Conservation (phyloP, 2,113 vertebrate genomes). For the Silurus asotus region DNA sequence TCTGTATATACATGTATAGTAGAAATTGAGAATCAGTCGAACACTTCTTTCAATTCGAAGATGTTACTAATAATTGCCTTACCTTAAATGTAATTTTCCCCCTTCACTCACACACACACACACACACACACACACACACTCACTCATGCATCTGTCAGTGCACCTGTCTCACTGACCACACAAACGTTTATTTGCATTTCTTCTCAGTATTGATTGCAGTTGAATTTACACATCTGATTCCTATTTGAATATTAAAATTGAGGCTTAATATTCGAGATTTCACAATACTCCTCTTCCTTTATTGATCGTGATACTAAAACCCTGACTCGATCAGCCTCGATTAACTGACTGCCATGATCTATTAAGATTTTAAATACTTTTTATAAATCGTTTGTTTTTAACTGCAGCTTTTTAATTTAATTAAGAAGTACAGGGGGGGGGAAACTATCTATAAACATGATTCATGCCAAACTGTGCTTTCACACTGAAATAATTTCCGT, state of each 20-base stretch:
- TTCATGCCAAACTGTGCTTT: background rate
- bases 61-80: background rate
- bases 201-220: background rate
- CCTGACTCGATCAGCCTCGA: background rate
- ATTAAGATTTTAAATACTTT: no score
- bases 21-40: no score
- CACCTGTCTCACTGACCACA: slow-evolving; percentile 18
- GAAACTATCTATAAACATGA: background rate
- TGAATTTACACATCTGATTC: background rate
- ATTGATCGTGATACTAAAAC: background rate
- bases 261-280: background rate
- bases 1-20: no score
- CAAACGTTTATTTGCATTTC: slow-evolving; percentile 18
- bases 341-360: no score
- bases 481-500: background rate
- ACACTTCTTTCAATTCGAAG: no score
- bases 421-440: background rate
- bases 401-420: no score
- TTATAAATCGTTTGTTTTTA: no score
- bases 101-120: background rate
- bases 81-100: background rate
- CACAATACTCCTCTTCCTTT: background rate
- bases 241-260: background rate
- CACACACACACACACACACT: background rate
- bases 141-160: background rate